These are phyloP conservation scores for Chascanopsetta lugubris DNA, from an alignment of 2,113 vertebrate species.

Conservation along the genomic window DNA sequence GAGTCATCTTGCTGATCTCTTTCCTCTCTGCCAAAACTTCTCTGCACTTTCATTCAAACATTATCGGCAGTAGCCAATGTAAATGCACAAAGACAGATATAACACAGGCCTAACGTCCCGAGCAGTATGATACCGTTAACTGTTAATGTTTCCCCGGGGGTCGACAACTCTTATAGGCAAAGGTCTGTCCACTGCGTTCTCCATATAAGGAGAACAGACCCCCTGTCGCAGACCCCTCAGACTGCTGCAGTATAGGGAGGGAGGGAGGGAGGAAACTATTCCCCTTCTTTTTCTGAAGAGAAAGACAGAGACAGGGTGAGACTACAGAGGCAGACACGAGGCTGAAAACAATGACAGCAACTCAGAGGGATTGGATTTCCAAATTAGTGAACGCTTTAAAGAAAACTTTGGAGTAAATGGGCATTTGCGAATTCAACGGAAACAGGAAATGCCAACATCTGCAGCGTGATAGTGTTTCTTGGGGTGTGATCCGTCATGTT, in stretches of 20 bases:
- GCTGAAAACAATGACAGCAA: constrained; percentile 4
- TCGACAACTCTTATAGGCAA: constrained; percentile 67
- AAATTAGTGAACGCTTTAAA: constrained; percentile 60
- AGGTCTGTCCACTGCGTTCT: constrained; percentile 58
- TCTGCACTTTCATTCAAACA: constrained; percentile 43
- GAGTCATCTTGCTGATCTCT: constrained; percentile 16
- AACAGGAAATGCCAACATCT: constrained; percentile 74
- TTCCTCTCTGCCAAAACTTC: constrained; percentile 12
- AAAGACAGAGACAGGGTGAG: constrained; percentile 29
- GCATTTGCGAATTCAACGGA: constrained; percentile 57
- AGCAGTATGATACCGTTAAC: constrained; percentile 41
- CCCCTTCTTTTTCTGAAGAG: constrained; percentile 15
- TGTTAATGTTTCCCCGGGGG: constrained; percentile 50
- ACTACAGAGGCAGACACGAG: constrained; percentile 22
- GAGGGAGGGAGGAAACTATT: constrained; percentile 20
- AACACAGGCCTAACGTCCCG: constrained; percentile 34
- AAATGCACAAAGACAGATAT: constrained; percentile 61
- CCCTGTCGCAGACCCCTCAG: constrained; percentile 41
- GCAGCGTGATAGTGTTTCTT: constrained; percentile 28
- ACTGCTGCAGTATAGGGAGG: constrained; percentile 15
- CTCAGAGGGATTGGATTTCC: constrained; percentile 34
- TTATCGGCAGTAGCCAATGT: constrained; percentile 43
- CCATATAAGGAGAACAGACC: constrained; percentile 59
- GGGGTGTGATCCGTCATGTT: constrained; percentile 16
- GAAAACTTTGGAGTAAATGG: constrained; percentile 70